Conservation (phyloP, 2,113 vertebrate species). For the Cervus canadensis region DNA sequence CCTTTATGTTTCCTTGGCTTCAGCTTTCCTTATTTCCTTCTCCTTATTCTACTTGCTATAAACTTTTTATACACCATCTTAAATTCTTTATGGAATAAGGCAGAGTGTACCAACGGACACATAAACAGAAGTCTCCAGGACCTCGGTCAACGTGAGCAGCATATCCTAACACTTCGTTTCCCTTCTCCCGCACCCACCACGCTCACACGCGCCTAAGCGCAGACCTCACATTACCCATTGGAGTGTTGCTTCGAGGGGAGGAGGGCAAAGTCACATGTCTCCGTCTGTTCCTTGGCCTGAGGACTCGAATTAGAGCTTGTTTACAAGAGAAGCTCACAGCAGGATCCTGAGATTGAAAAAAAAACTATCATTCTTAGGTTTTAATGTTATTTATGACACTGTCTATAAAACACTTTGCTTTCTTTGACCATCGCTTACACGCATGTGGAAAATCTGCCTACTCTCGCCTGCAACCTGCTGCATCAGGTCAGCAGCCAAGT, state of each 20-base stretch:
- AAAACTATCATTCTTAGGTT: neutral
- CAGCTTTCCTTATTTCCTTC: neutral
- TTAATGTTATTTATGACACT: neutral
- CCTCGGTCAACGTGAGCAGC: neutral
- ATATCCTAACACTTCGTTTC: neutral
- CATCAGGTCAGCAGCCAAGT: neutral
- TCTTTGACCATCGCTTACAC: neutral
- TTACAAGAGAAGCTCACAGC: conserved; percentile 99
- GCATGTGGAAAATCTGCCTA: neutral
- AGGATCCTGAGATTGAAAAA: conserved; percentile 86
- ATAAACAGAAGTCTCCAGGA: neutral
- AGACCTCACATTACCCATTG: conserved; percentile 87
- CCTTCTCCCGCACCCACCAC: neutral
- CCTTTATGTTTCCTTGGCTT: neutral
- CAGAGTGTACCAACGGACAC: neutral
- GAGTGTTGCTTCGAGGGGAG: conserved; percentile 97
- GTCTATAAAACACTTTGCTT: neutral
- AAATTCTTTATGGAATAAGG: neutral
- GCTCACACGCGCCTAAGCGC: neutral
- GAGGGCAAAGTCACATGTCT: conserved; percentile 96
- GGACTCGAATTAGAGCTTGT: conserved; percentile 96
- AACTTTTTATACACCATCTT: neutral
- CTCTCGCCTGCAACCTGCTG: neutral
- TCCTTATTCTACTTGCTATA: neutral
- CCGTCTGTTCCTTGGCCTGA: conserved; percentile 95